Conservation (phyloP, 1,140 invertebrate genomes). For the Halotydeus destructor region DNA sequence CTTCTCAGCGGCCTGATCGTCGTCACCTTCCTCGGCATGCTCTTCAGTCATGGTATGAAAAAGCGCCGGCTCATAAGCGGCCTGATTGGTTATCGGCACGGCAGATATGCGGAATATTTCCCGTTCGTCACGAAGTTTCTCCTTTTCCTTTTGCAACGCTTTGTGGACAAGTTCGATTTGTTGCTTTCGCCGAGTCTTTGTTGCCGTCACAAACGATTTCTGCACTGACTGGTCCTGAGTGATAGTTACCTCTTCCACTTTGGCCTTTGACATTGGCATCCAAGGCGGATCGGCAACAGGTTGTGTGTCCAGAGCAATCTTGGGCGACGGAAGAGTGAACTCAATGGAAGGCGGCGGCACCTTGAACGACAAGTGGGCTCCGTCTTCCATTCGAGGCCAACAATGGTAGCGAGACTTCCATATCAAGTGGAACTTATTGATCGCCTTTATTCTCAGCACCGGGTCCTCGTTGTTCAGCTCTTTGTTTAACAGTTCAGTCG, state of each 20-base stretch:
- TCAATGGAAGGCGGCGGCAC: constrained; percentile 95
- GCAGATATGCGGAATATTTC: constrained; percentile 91
- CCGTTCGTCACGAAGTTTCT: constrained; percentile 74
- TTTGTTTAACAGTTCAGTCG: constrained; percentile 62
- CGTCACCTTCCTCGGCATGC: constrained; percentile 41
- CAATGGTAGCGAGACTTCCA: constrained; percentile 97
- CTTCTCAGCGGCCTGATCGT: constrained; percentile 31
- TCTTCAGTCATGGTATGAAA: constrained; percentile 53
- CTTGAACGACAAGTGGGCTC: constrained; percentile 80
- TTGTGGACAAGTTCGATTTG: constrained; percentile 91
- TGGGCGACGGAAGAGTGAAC: constrained; percentile 92
- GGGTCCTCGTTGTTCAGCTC: constrained; percentile 63
- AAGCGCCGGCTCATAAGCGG: constrained; percentile 81
- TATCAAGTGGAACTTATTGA: constrained; percentile 45
- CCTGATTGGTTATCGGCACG: constrained; percentile 84
- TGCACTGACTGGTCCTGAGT: constrained; percentile 87
- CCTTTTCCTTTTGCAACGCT: constrained; percentile 81
- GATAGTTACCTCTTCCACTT: constrained; percentile 96
- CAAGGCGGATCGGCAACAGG: constrained; percentile 94
- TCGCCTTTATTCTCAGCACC: constrained; percentile 47
- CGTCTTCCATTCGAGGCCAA: constrained; percentile 96
- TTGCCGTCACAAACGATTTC: constrained; percentile 90
- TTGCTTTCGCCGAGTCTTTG: constrained; percentile 93
- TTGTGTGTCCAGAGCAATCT: constrained; percentile 82
- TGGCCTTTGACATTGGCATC: constrained; percentile 91